These are phyloP conservation scores for Leucoma salicis DNA, from an alignment of 2,888 invertebrate genomes.

Conservation along the genomic window DNA sequence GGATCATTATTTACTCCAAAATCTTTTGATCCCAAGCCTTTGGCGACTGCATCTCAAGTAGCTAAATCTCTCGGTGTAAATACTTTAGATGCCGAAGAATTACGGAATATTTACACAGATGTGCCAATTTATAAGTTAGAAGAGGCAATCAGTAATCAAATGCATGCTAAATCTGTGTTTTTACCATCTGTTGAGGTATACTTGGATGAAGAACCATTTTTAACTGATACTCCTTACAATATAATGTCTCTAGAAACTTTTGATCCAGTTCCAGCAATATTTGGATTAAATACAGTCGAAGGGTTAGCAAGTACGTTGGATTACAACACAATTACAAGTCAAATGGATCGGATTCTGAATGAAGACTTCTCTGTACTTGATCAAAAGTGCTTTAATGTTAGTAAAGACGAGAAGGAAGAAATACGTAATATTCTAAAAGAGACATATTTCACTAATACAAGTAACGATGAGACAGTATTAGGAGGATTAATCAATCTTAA, in stretches of 20 bases:
- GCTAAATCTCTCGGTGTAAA: conserved; percentile 63
- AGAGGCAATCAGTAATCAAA: conserved; percentile 69
- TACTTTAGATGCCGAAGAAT: conserved; percentile 49
- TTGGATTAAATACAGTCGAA: conserved; percentile 80
- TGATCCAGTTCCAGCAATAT: conserved; percentile 71
- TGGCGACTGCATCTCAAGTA: conserved; percentile 62
- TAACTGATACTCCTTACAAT: conserved; percentile 69
- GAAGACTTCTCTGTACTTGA: conserved; percentile 63
- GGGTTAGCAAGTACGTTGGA: conserved; percentile 72
- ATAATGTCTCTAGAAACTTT: conserved; percentile 52
- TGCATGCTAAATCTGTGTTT: conserved; percentile 67
- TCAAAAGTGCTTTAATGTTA: conserved; percentile 50
- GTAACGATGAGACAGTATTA: conserved; percentile 57
- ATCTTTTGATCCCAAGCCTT: conserved; percentile 56
- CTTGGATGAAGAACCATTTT: conserved; percentile 62
- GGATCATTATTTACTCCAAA: conserved; percentile 63
- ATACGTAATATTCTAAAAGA: conserved; percentile 54
- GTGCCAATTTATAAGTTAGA: conserved; percentile 53
- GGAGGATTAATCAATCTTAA: conserved; percentile 70
- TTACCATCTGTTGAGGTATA: conserved; percentile 60
- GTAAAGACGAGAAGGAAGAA: conserved; percentile 49
- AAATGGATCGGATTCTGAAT: conserved; percentile 61
- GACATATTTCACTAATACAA: conserved; percentile 60
- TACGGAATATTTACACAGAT: conserved; percentile 54
- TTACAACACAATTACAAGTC: conserved; percentile 62